phyloP scores from a whole-genome alignment of 2,113 vertebrate species.

The Accipiter virgatus region DNA sequence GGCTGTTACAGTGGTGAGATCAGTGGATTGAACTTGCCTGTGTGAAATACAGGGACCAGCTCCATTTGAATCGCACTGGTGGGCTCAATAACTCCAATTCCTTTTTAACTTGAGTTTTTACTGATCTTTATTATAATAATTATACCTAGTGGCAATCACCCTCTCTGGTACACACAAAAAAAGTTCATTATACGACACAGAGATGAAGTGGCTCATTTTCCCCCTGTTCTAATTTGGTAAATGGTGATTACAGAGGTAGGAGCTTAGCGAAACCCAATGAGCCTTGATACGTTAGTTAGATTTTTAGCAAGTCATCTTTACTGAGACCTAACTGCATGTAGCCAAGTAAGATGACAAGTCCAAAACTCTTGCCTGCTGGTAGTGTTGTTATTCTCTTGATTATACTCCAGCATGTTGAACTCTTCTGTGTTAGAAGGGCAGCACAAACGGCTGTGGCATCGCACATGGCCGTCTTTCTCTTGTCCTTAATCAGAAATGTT shows the following conservation, averaged over 20 bases:
- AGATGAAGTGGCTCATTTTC: slow-evolving; percentile 61
- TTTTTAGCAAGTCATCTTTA: slow-evolving; percentile 60
- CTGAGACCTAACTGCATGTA: slow-evolving; percentile 38
- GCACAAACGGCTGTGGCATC: neutral
- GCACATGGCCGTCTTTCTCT: neutral
- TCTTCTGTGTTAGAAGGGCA: slow-evolving; percentile 13
- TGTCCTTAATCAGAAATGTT: slow-evolving; percentile 45
- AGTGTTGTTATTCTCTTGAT: slow-evolving; percentile 44
- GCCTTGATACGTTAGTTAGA: slow-evolving; percentile 52
- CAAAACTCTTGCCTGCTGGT: slow-evolving; percentile 32
- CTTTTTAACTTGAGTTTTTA: slow-evolving; percentile 43
- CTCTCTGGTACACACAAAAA: slow-evolving; percentile 45
- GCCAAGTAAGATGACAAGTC: slow-evolving; percentile 27
- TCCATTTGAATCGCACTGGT: neutral
- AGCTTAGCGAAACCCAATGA: slow-evolving; percentile 49
- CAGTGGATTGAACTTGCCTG: neutral
- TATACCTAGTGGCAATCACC: slow-evolving; percentile 38
- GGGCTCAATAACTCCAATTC: slow-evolving; percentile 9
- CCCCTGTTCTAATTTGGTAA: slow-evolving; percentile 57
- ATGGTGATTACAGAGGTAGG: slow-evolving; percentile 66
- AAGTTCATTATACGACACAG: slow-evolving; percentile 60
- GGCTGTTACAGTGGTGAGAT: neutral
- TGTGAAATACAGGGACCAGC: neutral
- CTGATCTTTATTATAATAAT: slow-evolving; percentile 63
- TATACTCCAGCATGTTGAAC: neutral